These are phyloP conservation scores for Panurus biarmicus DNA, from an alignment of 2,113 vertebrate genomes.

Conservation along the genomic window DNA sequence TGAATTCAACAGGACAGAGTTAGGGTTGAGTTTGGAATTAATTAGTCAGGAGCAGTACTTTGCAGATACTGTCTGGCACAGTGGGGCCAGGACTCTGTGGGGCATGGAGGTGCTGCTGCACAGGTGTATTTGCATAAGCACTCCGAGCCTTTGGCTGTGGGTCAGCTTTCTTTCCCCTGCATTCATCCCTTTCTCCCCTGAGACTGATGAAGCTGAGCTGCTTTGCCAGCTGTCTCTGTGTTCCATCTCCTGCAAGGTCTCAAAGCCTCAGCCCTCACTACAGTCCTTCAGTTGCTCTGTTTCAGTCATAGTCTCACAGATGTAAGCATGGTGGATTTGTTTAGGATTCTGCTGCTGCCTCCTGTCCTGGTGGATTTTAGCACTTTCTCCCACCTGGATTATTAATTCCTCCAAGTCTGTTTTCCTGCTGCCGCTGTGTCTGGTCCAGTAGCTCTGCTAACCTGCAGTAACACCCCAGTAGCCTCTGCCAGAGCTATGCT, in stretches of 20 bases:
- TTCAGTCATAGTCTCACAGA: background rate
- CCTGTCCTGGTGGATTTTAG: background rate
- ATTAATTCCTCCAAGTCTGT: background rate
- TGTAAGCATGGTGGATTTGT: background rate
- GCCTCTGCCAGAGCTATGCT: background rate
- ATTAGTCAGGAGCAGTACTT: background rate
- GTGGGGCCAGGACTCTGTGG: background rate
- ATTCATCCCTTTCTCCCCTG: rapidly evolving
- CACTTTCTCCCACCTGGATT: background rate
- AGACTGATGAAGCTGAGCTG: background rate
- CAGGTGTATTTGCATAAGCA: background rate
- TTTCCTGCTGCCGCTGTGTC: background rate
- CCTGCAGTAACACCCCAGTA: background rate
- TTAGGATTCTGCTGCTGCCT: conserved; percentile 20
- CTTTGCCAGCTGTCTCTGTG: background rate
- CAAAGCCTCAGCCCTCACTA: background rate
- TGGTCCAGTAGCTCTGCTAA: background rate
- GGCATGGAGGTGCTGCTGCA: background rate
- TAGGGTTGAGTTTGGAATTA: background rate
- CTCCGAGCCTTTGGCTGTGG: background rate
- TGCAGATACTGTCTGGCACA: background rate
- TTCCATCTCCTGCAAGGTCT: background rate
- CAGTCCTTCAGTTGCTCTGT: background rate
- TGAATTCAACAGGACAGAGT: background rate
- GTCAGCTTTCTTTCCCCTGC: background rate